A percentile compares a stretch with the other conserved stretches of the same genome.
These are phyloP conservation scores for Artibeus lituratus DNA, from an alignment of 2,797 vertebrate species.

Conservation along the genomic window DNA sequence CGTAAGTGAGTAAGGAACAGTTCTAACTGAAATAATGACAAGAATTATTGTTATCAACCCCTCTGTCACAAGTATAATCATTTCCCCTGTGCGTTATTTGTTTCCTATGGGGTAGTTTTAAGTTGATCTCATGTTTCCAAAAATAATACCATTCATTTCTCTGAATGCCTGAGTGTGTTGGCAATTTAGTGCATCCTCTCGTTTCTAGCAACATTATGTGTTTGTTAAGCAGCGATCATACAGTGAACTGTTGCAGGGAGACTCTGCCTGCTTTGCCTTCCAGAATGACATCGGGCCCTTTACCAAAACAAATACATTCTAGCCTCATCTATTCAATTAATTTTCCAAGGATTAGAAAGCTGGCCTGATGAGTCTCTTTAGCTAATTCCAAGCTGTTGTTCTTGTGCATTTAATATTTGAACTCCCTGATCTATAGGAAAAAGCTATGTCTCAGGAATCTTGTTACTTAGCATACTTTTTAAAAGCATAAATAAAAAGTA, in stretches of 20 bases:
- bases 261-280: not conserved
- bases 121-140: not conserved
- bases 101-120: not conserved
- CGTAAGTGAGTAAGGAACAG: not conserved
- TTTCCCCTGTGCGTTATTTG: not conserved
- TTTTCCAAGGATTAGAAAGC: not conserved
- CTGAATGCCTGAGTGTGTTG: not conserved
- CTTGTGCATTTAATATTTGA: not conserved
- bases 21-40: not conserved
- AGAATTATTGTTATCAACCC: not conserved
- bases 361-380: not conserved
- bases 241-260: not conserved
- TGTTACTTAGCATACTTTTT: not conserved
- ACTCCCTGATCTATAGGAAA: not conserved
- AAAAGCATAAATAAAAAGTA: not conserved
- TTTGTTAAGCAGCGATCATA: not conserved
- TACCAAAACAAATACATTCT: not conserved
- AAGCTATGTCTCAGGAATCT: not conserved
- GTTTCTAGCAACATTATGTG: not conserved
- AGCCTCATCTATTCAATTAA: not conserved
- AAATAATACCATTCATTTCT: not conserved
- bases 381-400: not conserved
- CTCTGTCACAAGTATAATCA: not conserved
- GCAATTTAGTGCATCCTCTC: not conserved
- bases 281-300: not conserved